These are phyloP conservation scores for Theodoxus fluviatilis DNA, from an alignment of 2,888 invertebrate species.

Conservation along the genomic window DNA sequence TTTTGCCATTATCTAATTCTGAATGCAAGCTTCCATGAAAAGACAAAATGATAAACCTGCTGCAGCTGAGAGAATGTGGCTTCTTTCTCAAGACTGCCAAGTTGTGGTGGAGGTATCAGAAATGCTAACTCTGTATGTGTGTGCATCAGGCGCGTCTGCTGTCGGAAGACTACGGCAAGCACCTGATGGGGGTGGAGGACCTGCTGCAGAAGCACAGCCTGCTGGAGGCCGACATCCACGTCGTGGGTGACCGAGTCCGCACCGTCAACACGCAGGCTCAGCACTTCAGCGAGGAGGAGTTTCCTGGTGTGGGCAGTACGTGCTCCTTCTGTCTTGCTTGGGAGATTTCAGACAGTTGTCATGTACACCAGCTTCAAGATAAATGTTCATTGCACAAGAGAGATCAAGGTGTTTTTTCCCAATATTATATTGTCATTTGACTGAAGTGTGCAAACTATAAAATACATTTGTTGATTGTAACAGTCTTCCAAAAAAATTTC, in stretches of 20 bases:
- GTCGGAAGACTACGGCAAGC: slow-evolving; percentile 98
- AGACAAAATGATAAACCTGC: too few relatives aligned
- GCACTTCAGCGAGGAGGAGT: slow-evolving; percentile 85
- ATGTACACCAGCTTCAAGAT: neutral
- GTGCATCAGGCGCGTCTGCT: slow-evolving; percentile 74
- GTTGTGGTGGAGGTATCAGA: too few relatives aligned
- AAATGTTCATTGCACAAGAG: neutral
- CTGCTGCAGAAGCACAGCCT: slow-evolving; percentile 96
- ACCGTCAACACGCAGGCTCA: slow-evolving; percentile 95
- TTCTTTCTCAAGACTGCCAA: too few relatives aligned
- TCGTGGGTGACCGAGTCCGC: slow-evolving; percentile 96
- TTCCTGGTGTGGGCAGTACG: slow-evolving; percentile 64
- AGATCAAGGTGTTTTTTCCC: neutral
- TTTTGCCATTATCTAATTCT: too few relatives aligned
- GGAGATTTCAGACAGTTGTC: too few relatives aligned
- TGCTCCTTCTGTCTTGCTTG: neutral
- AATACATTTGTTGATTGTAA: neutral
- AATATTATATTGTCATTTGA: neutral
- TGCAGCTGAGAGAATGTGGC: too few relatives aligned
- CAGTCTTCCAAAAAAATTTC: neutral
- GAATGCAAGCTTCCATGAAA: too few relatives aligned
- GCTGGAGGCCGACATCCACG: slow-evolving; percentile 97
- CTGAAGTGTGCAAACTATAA: neutral
- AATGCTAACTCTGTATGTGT: too few relatives aligned
- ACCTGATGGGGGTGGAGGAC: slow-evolving; percentile 99